phyloP scores from a whole-genome alignment of 2,113 vertebrate genomes.

The Crotalus viridis region DNA sequence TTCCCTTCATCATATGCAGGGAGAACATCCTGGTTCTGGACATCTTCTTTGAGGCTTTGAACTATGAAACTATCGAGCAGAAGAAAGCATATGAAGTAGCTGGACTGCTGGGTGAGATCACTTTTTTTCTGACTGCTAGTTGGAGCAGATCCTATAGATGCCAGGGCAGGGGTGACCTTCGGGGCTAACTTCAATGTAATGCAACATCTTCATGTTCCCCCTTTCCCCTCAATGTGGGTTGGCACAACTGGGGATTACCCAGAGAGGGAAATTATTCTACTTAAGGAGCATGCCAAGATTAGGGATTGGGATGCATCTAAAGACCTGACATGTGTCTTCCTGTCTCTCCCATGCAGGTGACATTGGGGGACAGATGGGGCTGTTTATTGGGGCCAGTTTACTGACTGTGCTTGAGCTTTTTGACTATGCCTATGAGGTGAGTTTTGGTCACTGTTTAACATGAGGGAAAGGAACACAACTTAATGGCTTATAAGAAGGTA shows the following conservation, averaged over 20 bases:
- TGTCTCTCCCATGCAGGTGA: slow-evolving; percentile 77
- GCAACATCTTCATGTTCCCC: neutral
- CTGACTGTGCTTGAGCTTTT: slow-evolving; percentile 95
- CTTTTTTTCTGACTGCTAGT: neutral
- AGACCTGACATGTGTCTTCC: neutral
- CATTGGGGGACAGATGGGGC: slow-evolving; percentile 98
- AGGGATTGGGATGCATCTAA: neutral
- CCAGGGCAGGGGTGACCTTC: neutral
- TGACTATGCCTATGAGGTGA: slow-evolving; percentile 96
- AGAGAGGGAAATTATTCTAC: too few species aligned
- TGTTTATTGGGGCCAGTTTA: slow-evolving; percentile 97
- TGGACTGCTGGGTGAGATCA: slow-evolving; percentile 88
- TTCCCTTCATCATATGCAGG: slow-evolving; percentile 66
- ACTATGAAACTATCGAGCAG: slow-evolving; percentile 98
- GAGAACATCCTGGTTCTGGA: slow-evolving; percentile 98
- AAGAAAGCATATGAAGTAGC: slow-evolving; percentile 98
- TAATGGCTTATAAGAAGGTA: neutral
- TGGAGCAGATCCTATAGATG: neutral
- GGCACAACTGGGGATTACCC: neutral
- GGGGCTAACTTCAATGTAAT: neutral
- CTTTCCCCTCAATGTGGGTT: neutral
- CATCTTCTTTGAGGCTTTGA: slow-evolving; percentile 96
- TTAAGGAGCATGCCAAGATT: neutral
- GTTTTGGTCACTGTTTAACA: neutral
- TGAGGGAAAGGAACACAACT: neutral